Conservation (phyloP, 2,113 vertebrate genomes). For the Sinocyclocheilus grahami region DNA sequence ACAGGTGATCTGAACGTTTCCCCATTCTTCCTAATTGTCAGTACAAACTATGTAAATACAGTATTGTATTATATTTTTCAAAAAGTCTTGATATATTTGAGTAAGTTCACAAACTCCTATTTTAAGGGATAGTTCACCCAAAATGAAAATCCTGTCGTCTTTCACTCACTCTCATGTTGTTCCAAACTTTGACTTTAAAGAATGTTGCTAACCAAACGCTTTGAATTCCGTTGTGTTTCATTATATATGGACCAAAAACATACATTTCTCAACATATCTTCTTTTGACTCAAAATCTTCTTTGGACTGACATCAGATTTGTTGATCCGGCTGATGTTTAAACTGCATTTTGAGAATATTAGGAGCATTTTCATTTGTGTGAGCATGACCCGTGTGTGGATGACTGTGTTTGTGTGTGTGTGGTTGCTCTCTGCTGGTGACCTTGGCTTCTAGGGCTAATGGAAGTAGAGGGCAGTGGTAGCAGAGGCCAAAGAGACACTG, state of each 20-base stretch:
- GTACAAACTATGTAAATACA: not conserved
- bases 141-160: not conserved
- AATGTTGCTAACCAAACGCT: not conserved
- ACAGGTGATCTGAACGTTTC: not conserved
- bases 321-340: too few relatives aligned
- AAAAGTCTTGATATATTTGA: not conserved
- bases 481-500: constrained; percentile 28
- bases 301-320: not conserved
- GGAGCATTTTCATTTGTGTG: not conserved
- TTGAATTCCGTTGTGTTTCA: not conserved
- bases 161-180: not conserved
- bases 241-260: not conserved
- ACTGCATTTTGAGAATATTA: not conserved
- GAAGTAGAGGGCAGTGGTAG: constrained; percentile 71
- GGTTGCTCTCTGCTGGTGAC: constrained; percentile 65
- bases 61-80: not conserved
- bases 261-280: not conserved
- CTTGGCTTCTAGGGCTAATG: constrained; percentile 76
- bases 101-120: not conserved
- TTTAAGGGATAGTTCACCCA: not conserved
- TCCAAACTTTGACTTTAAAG: not conserved
- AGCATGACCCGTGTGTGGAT: not conserved
- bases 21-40: not conserved
- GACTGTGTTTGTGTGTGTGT: not conserved
- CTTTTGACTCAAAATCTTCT: not conserved